A percentile compares a stretch with the other conserved stretches of the same genome.
Evolutionary conservation across 2,888 invertebrate species (phyloP).

Genomic region (Andrena marginata): DNA sequence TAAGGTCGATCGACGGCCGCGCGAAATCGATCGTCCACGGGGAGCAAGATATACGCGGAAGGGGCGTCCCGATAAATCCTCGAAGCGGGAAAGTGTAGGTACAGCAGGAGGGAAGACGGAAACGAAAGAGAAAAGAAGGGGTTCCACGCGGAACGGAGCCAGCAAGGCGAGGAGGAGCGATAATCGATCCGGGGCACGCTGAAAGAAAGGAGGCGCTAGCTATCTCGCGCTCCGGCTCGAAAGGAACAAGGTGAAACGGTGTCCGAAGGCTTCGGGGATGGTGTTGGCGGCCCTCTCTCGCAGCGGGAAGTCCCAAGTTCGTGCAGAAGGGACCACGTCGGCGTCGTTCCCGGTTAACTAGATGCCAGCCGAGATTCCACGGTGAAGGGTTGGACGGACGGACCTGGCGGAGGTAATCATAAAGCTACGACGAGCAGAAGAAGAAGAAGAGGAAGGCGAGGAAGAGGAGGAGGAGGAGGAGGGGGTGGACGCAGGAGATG

Average conservation of each 20-base stretch:
- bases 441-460: constrained; percentile 31
- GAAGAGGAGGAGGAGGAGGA: constrained; percentile 19
- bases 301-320: constrained; percentile 76
- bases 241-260: constrained; percentile 51
- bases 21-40: constrained; percentile 50
- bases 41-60: constrained; percentile 36
- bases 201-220: constrained; percentile 73
- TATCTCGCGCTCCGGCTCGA: constrained; percentile 69
- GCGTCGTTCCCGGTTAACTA: constrained; percentile 77
- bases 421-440: constrained; percentile 66
- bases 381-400: constrained; percentile 77
- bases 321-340: constrained; percentile 74
- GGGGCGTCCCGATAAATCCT: constrained; percentile 9
- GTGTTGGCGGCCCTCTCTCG: constrained; percentile 71
- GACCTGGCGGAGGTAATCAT: constrained; percentile 74
- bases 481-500: constrained; percentile 48
- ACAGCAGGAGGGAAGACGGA: neutral
- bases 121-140: constrained; percentile 2
- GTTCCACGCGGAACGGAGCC: neutral
- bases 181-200: constrained; percentile 73
- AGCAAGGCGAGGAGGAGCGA: constrained; percentile 50
- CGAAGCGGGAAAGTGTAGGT: neutral
- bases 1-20: constrained; percentile 30
- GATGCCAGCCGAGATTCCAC: constrained; percentile 78
- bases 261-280: constrained; percentile 62